phyloP scores from a whole-genome alignment of 2,113 vertebrate species.

The Xenotilapia caudafasciata region DNA sequence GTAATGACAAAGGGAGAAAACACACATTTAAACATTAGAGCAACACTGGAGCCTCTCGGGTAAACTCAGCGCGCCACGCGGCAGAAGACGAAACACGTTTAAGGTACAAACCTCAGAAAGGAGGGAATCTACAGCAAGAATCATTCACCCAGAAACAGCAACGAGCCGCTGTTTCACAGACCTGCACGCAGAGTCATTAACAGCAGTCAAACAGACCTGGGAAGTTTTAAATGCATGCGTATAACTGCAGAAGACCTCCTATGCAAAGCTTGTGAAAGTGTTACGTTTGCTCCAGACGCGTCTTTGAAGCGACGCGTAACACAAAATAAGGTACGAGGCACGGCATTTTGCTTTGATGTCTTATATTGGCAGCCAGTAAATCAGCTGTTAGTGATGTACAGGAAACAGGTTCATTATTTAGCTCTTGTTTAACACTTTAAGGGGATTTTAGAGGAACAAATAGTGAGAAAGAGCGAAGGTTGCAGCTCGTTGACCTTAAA shows the following conservation, averaged over 20 bases:
- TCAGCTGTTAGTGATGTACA: not conserved
- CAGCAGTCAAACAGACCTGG: not conserved
- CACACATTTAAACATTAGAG: not conserved
- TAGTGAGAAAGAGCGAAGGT: not conserved
- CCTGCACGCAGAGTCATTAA: not conserved
- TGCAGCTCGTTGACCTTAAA: conserved; percentile 1
- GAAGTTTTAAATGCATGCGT: not conserved
- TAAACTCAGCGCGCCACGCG: rapidly evolving
- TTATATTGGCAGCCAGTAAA: not conserved
- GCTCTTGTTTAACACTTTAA: not conserved
- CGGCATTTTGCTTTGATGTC: not conserved
- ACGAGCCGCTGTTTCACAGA: not conserved
- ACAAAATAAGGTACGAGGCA: not conserved
- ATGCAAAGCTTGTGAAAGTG: not conserved
- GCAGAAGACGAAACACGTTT: not conserved
- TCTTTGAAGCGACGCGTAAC: rapidly evolving
- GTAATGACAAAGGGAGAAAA: not conserved
- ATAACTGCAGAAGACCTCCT: rapidly evolving
- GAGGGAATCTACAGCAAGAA: not conserved
- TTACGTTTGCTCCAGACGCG: rapidly evolving
- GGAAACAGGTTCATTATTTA: not conserved
- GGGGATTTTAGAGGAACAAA: not conserved
- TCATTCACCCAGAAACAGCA: not conserved
- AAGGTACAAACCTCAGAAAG: not conserved
- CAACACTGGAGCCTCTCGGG: not conserved